A percentile compares a stretch with the other conserved stretches of the same genome.
These are phyloP conservation scores for Microcebus jonahi DNA, from an alignment of 2,113 vertebrate species.

Conservation along the genomic window DNA sequence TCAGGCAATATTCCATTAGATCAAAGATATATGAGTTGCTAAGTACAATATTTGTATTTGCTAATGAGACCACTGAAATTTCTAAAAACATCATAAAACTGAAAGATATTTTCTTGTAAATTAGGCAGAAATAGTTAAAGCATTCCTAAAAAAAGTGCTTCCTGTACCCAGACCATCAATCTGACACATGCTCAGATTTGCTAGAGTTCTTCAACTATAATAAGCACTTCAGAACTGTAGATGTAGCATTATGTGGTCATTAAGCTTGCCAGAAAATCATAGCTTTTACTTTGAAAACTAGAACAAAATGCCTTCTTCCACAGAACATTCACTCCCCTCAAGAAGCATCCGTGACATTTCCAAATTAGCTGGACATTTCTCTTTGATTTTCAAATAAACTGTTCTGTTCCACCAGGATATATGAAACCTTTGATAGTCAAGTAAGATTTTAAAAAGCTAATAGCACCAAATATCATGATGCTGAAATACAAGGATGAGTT, in stretches of 20 bases:
- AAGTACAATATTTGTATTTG: slow-evolving; percentile 10
- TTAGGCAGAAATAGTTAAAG: slow-evolving; percentile 50
- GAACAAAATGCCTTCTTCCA: slow-evolving; percentile 68
- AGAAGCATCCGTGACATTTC: slow-evolving; percentile 57
- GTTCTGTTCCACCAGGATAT: slow-evolving; percentile 33
- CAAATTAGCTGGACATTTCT: slow-evolving; percentile 57
- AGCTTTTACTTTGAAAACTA: slow-evolving; percentile 69
- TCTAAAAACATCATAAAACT: slow-evolving; percentile 54
- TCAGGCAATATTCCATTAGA: slow-evolving; percentile 9
- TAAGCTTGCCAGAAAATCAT: slow-evolving; percentile 74
- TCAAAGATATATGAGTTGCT: neutral
- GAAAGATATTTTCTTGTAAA: slow-evolving; percentile 39
- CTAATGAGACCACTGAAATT: neutral
- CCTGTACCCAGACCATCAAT: slow-evolving; percentile 38
- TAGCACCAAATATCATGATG: neutral
- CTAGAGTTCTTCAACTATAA: slow-evolving; percentile 48
- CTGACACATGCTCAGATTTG: slow-evolving; percentile 48
- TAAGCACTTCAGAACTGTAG: slow-evolving; percentile 67
- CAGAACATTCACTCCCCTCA: slow-evolving; percentile 49
- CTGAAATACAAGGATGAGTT: slow-evolving; percentile 32
- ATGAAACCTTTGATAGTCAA: slow-evolving; percentile 49
- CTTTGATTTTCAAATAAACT: slow-evolving; percentile 71
- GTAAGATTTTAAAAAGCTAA: slow-evolving; percentile 54
- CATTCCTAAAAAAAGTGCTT: slow-evolving; percentile 34
- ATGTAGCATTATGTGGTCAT: slow-evolving; percentile 55